Conservation (phyloP, 2,113 vertebrate genomes). For the Halcyon malimbica region DNA sequence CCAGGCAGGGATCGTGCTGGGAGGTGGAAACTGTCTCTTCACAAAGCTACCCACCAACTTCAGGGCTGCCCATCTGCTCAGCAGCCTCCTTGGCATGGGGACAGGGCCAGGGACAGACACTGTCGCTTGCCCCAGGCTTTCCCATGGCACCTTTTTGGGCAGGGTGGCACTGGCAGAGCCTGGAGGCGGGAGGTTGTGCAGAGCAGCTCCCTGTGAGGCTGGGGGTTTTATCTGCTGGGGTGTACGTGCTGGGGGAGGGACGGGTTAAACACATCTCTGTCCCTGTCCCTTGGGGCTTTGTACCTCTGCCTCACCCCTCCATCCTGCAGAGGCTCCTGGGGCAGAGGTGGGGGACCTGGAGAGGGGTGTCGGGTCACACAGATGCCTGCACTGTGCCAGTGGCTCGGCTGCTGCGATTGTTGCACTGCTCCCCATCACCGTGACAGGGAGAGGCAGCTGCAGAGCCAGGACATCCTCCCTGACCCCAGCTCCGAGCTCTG, state of each 20-base stretch:
- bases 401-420: neutral
- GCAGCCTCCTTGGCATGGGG: neutral
- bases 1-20: neutral
- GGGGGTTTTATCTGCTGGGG: neutral
- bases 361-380: rapidly evolving
- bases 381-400: rapidly evolving
- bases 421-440: neutral
- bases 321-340: neutral
- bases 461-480: rapidly evolving
- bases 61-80: neutral
- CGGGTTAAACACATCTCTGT: rapidly evolving
- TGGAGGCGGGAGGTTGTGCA: rapidly evolving
- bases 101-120: neutral
- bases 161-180: neutral
- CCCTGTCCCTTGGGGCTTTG: neutral
- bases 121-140: rapidly evolving
- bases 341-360: neutral
- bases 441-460: neutral
- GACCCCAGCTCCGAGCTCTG: neutral
- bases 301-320: neutral
- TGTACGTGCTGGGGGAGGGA: neutral
- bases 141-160: neutral
- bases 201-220: neutral
- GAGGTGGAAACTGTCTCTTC: neutral
- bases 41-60: neutral